phyloP scores from a whole-genome alignment of 1,140 invertebrate genomes.

The Teleopsis dalmanni region DNA sequence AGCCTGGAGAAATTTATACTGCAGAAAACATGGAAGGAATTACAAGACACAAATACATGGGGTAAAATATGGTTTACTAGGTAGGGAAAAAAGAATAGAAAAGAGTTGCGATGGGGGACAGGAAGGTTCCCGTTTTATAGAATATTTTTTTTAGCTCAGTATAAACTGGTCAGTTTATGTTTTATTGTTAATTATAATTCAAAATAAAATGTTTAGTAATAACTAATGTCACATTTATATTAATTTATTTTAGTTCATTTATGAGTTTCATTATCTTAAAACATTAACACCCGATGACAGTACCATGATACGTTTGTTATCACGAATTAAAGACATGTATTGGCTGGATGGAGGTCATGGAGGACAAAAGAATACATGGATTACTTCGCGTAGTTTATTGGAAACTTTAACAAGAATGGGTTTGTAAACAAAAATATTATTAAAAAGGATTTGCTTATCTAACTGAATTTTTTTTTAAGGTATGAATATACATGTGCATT shows the following conservation, averaged over 20 bases:
- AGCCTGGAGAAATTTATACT: too few species aligned
- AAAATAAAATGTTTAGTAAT: too few species aligned
- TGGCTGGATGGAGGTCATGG: slow-evolving; percentile 84
- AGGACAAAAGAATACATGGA: slow-evolving; percentile 76
- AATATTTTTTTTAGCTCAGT: too few species aligned
- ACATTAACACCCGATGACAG: slow-evolving; percentile 54
- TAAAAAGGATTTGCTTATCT: neutral
- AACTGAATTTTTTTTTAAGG: slow-evolving; percentile 16
- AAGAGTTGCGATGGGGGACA: too few species aligned
- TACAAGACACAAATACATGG: too few species aligned
- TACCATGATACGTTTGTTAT: slow-evolving; percentile 53
- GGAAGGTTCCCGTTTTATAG: too few species aligned
- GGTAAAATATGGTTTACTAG: too few species aligned
- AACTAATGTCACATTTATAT: too few species aligned
- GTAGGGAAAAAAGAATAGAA: too few species aligned
- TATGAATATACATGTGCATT: slow-evolving; percentile 64
- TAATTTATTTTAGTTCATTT: slow-evolving; percentile 51
- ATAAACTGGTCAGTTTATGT: too few species aligned
- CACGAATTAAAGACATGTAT: slow-evolving; percentile 63
- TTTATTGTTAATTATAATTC: too few species aligned
- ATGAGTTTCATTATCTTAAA: slow-evolving; percentile 70
- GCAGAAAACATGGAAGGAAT: too few species aligned
- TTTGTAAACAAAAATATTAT: slow-evolving; percentile 7
- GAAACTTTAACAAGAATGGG: slow-evolving; percentile 60
- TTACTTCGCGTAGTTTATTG: slow-evolving; percentile 63